phyloP scores from a whole-genome alignment of 1,140 invertebrate genomes.

The Sinella curviseta region DNA sequence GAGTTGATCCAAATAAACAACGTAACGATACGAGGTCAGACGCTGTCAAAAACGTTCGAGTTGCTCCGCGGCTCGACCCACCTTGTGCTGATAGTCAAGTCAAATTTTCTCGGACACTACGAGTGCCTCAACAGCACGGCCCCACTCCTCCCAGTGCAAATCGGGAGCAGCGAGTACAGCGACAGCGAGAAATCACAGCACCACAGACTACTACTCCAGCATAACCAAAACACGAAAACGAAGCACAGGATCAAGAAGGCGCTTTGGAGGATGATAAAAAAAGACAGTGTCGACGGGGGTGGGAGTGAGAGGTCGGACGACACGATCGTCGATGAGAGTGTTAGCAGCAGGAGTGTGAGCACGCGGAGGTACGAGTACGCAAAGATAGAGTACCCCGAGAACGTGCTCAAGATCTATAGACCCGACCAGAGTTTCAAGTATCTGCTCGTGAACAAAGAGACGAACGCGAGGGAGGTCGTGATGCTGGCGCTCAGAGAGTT shows the following conservation, averaged over 20 bases:
- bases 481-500: constrained; percentile 97
- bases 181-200: neutral
- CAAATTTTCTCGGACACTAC: constrained; percentile 73
- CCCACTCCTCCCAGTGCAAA: constrained; percentile 16
- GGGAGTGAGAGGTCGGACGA: constrained; percentile 6
- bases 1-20: constrained; percentile 97
- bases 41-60: constrained; percentile 84
- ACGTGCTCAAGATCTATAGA: constrained; percentile 65
- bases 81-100: constrained; percentile 93
- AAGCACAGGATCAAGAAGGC: constrained; percentile 52
- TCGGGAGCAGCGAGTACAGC: neutral
- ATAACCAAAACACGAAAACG: constrained; percentile 19
- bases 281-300: constrained; percentile 72
- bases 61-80: constrained; percentile 91
- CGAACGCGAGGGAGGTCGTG: constrained; percentile 95
- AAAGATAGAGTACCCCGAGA: constrained; percentile 72
- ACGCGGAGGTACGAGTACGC: neutral
- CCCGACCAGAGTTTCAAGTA: constrained; percentile 97
- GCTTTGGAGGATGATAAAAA: constrained; percentile 88
- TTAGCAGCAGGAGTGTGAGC: too few species aligned
- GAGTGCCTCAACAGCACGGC: constrained; percentile 39
- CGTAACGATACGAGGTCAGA: constrained; percentile 90
- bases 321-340: too few species aligned
- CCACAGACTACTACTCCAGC: constrained; percentile 3
- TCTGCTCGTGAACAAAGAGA: constrained; percentile 95